A percentile compares a stretch with the other conserved stretches of the same genome.
Conservation (phyloP, 30 jellyfish, hydroid and myxozoan genomes). For the Aurelia sp. region DNA sequence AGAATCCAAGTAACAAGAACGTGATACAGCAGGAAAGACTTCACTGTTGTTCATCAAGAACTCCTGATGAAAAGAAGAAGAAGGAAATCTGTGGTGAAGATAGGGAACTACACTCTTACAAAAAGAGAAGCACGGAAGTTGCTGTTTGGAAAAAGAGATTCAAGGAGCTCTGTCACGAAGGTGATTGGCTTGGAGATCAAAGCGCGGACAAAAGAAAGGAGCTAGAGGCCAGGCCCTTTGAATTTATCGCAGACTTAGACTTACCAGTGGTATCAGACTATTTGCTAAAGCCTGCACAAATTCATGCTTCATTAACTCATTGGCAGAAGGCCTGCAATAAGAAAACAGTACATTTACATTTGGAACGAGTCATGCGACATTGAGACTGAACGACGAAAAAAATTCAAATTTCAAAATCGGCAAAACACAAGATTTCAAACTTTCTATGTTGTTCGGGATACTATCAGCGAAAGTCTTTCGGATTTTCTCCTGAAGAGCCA, state of each 20-base stretch:
- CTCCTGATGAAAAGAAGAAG: background rate
- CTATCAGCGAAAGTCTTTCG: too few relatives aligned
- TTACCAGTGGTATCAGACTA: conserved; percentile 4
- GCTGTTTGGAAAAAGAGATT: too few relatives aligned
- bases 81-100: too few relatives aligned
- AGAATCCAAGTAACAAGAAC: conserved; percentile 67
- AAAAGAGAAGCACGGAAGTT: too few relatives aligned
- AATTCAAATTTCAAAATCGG: background rate
- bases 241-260: too few relatives aligned
- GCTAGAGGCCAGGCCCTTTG: too few relatives aligned
- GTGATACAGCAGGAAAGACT: conserved; percentile 86
- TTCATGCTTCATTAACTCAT: conserved; percentile 66
- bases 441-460: too few relatives aligned
- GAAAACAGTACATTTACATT: background rate
- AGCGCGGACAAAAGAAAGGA: too few relatives aligned
- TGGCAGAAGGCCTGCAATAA: conserved; percentile 70
- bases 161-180: too few relatives aligned
- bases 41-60: conserved; percentile 13
- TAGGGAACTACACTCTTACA: too few relatives aligned
- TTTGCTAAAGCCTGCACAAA: conserved; percentile 40
- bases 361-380: background rate
- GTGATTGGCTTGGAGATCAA: too few relatives aligned
- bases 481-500: too few relatives aligned
- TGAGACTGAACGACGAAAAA: background rate
- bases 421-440: background rate